These are phyloP conservation scores for Pandemis heparana DNA, from an alignment of 2,888 invertebrate genomes.

Conservation along the genomic window DNA sequence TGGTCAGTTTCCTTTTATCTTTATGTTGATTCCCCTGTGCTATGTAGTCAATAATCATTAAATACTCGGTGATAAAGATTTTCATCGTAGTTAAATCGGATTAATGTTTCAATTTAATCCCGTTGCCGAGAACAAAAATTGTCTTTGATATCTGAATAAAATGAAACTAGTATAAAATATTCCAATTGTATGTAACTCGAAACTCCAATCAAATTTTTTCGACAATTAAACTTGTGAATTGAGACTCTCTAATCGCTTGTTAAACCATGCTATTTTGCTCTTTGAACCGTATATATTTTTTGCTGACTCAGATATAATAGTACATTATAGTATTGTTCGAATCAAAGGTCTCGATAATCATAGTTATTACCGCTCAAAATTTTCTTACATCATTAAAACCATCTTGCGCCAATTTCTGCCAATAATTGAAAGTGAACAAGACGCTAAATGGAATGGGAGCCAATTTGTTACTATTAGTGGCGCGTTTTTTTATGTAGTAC, in stretches of 20 bases:
- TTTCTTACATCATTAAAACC: conserved; percentile 20
- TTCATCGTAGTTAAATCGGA: too few relatives aligned
- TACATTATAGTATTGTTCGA: conserved; percentile 6
- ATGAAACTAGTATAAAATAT: not conserved
- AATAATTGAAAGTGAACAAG: conserved; percentile 20
- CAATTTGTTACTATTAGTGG: conserved; percentile 5
- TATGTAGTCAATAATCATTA: not conserved
- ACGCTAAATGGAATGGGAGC: conserved; percentile 5
- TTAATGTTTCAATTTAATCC: not conserved
- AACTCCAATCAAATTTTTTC: conserved; percentile 10
- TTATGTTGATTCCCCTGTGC: too few relatives aligned
- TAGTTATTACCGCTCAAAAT: conserved; percentile 2
- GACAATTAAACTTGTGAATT: not conserved
- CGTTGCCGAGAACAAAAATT: not conserved
- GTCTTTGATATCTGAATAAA: not conserved
- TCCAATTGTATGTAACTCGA: not conserved
- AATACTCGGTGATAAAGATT: too few relatives aligned
- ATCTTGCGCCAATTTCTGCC: conserved; percentile 1
- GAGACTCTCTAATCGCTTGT: conserved; percentile 5
- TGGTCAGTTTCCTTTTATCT: too few relatives aligned
- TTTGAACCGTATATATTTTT: not conserved
- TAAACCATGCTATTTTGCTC: conserved; percentile 8
- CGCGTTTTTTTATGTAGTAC: not conserved
- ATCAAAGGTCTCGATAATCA: conserved; percentile 20
- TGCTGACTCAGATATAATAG: conserved; percentile 15